phyloP scores from a whole-genome alignment of 1,140 invertebrate species.

The Temnothorax longispinosus region DNA sequence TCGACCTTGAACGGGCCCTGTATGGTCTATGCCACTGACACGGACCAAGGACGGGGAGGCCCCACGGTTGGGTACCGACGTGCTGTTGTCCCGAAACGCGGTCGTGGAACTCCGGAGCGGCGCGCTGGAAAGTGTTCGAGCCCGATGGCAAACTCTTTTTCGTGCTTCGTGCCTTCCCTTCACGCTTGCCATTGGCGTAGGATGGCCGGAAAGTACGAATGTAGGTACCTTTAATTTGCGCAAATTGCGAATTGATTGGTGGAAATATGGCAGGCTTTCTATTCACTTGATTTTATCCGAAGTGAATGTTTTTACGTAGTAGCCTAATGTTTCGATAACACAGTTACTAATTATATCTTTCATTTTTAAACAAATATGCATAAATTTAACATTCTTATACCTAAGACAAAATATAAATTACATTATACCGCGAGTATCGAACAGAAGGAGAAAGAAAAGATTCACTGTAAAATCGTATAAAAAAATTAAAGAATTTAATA shows the following conservation, averaged over 20 bases:
- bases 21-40: slow-evolving; percentile 86
- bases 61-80: slow-evolving; percentile 74
- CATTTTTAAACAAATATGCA: not conserved
- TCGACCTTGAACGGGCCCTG: slow-evolving; percentile 86
- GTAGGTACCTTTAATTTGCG: slow-evolving; percentile 23
- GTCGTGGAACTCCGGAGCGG: slow-evolving; percentile 82
- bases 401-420: not conserved
- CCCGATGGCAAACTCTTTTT: slow-evolving; percentile 83
- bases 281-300: not conserved
- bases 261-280: not conserved
- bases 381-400: slow-evolving; percentile 1
- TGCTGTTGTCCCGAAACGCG: slow-evolving; percentile 85
- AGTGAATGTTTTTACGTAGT: not conserved
- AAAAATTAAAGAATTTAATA: not conserved
- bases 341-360: not conserved
- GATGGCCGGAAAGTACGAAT: slow-evolving; percentile 41
- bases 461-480: not conserved
- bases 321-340: not conserved
- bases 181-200: slow-evolving; percentile 78
- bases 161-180: slow-evolving; percentile 75
- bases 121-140: slow-evolving; percentile 81
- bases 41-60: slow-evolving; percentile 84
- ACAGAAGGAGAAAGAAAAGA: not conserved
- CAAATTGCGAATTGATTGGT: not conserved
- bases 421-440: not conserved